phyloP scores from a whole-genome alignment of 2,888 invertebrate species.

The Busseola fusca region DNA sequence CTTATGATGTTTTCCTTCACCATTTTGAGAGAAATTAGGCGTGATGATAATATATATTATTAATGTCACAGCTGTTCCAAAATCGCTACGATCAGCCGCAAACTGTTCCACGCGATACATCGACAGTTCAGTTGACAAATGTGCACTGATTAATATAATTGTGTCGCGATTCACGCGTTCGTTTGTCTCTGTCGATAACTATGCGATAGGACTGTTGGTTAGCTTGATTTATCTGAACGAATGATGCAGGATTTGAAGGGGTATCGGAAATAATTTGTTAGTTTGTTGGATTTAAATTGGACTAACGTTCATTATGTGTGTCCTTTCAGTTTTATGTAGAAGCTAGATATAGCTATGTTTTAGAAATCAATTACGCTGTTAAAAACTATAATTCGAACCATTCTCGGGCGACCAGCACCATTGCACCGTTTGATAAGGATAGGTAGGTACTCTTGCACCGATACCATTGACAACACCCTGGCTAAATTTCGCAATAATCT shows the following conservation, averaged over 20 bases:
- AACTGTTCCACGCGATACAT: constrained; percentile 28
- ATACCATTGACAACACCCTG: no score
- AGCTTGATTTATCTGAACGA: constrained; percentile 51
- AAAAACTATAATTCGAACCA: no score
- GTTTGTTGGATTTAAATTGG: constrained; percentile 20
- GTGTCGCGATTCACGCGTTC: constrained; percentile 64
- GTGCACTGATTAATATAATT: constrained; percentile 69
- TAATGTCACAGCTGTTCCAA: constrained; percentile 11
- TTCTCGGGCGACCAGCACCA: no score
- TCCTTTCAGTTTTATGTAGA: not conserved
- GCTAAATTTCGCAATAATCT: no score
- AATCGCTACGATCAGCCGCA: constrained; percentile 41
- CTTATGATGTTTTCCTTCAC: no score
- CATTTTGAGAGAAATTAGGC: not conserved
- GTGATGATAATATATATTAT: not conserved
- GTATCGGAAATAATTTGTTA: constrained; percentile 18
- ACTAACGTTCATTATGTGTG: not conserved
- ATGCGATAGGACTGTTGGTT: constrained; percentile 43
- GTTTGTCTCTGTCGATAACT: constrained; percentile 59
- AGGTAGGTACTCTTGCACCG: no score
- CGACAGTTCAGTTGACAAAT: constrained; percentile 62
- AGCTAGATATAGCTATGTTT: not conserved
- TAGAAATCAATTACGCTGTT: not conserved
- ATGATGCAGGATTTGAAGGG: constrained; percentile 13
- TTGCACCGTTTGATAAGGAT: no score